phyloP scores from a whole-genome alignment of 2,113 vertebrate genomes.

The Lasiurus cinereus region DNA sequence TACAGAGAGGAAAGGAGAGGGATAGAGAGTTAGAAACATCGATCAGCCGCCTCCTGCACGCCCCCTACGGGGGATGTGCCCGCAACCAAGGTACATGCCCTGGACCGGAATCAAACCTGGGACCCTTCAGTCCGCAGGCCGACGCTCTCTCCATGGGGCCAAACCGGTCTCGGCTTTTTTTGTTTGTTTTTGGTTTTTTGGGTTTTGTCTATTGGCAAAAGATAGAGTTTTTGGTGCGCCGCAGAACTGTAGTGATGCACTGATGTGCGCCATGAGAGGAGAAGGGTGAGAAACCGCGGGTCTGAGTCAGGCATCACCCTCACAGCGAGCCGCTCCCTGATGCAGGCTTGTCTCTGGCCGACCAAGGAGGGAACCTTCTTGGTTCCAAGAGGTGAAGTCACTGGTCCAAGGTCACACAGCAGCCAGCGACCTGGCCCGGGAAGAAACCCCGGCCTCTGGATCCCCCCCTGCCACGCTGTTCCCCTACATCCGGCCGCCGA shows the following conservation, averaged over 20 bases:
- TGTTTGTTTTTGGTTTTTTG: too few species aligned
- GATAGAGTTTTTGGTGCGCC: neutral
- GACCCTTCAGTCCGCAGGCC: too few species aligned
- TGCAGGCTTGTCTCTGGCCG: neutral
- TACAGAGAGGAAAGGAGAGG: too few species aligned
- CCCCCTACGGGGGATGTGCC: too few species aligned
- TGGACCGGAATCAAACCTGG: too few species aligned
- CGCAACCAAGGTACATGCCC: too few species aligned
- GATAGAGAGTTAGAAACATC: too few species aligned
- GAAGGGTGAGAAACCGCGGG: neutral
- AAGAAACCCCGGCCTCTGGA: neutral
- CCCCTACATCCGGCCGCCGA: neutral
- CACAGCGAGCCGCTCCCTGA: neutral
- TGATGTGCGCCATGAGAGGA: neutral
- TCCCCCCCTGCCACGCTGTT: neutral
- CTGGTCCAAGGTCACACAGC: constrained; percentile 43
- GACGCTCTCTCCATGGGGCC: too few species aligned
- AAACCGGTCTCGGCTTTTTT: too few species aligned
- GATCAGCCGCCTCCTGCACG: too few species aligned
- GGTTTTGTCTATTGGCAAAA: neutral
- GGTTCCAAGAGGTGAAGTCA: constrained; percentile 26
- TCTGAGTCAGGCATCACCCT: neutral
- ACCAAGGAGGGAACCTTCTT: neutral
- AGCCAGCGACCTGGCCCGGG: neutral
- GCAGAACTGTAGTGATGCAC: neutral